phyloP scores from a whole-genome alignment of 2,888 invertebrate species.

The Amphipoea lucens region DNA sequence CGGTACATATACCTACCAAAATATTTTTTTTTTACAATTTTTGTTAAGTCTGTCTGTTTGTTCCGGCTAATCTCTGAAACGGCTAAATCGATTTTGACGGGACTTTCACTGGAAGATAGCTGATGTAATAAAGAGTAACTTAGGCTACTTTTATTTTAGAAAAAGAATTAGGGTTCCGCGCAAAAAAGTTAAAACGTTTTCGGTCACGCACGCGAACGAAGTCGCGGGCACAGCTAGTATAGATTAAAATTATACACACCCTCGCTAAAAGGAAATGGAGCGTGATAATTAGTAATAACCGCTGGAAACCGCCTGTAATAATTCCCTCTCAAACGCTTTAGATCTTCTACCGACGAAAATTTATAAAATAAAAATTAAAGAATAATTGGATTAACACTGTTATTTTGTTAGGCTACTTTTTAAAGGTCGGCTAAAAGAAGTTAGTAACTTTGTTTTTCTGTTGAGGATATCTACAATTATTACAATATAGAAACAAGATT shows the following conservation, averaged over 20 bases:
- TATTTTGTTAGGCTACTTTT: constrained; percentile 39
- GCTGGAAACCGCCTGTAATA: constrained; percentile 52
- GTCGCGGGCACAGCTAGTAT: neutral
- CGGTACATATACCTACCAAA: too few species aligned
- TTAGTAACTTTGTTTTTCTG: neutral
- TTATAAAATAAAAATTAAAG: constrained; percentile 19
- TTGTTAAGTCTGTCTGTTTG: too few species aligned
- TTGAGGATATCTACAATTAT: neutral
- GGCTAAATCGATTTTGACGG: too few species aligned
- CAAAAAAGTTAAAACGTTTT: too few species aligned
- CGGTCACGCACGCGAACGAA: too few species aligned
- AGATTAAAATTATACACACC: constrained; percentile 53
- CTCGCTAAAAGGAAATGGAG: constrained; percentile 48
- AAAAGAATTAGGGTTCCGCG: too few species aligned
- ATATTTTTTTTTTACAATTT: too few species aligned
- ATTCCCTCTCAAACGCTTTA: constrained; percentile 41
- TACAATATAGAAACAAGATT: neutral
- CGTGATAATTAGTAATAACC: constrained; percentile 56
- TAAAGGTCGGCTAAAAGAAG: constrained; percentile 1
- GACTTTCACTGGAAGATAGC: too few species aligned
- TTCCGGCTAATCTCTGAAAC: too few species aligned
- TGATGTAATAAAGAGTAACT: too few species aligned
- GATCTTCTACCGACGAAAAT: constrained; percentile 30
- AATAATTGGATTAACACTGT: constrained; percentile 31
- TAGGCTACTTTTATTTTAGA: too few species aligned